Base-by-base conservation (phyloP, 2,797 vertebrate species). In the Setipinna tenuifilis region DNA sequence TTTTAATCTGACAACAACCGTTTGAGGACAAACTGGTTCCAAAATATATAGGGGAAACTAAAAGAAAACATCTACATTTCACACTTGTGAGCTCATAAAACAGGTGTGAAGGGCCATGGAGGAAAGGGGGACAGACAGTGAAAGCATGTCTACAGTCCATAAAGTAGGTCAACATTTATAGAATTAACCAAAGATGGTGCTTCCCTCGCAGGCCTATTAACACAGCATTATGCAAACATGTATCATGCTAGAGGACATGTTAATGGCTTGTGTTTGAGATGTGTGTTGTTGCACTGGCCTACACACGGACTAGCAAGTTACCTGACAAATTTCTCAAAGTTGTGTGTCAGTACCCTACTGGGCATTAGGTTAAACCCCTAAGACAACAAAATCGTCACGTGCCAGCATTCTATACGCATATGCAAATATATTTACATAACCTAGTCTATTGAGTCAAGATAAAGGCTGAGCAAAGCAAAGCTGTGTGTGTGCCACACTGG, bases 141-240 rank as follows among this genome's bases (percentile, higher is more conserved):
- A 75, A 75, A 78, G 9, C 71, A 78, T 17, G 21, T 19, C 71
- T 44, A 78, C 50, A 54, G 50, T 14, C 6, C 19, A 21, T 78
- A 21, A 78, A 78, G 71, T 78, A 78, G 71, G 71, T 78, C 71
- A 78, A 44, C 31, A 41, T 78, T 78, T 78, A 44, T 41, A 44
- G 71, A 35, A 78, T 41, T 78, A 78, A 78, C 71, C 17, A 21
- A 44, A 35, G 16, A 78, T 44, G 31, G 31, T 78, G 17, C 2
- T 78, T 44, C 41, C 16, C 17, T 44, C 28, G 19, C 41, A 71
- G 65, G 65, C 4, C 11, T 31, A 78, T 44, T 19, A 41, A 21
- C 7, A 17, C 31, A 21, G 35, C 6, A 41, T 21, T 78, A n/a
- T 44, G 19, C 14, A 19, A 21, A 78, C 71, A 44, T 44, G 71